These are phyloP conservation scores for Rapana venosa DNA, from an alignment of 2,888 invertebrate genomes.

Conservation along the genomic window DNA sequence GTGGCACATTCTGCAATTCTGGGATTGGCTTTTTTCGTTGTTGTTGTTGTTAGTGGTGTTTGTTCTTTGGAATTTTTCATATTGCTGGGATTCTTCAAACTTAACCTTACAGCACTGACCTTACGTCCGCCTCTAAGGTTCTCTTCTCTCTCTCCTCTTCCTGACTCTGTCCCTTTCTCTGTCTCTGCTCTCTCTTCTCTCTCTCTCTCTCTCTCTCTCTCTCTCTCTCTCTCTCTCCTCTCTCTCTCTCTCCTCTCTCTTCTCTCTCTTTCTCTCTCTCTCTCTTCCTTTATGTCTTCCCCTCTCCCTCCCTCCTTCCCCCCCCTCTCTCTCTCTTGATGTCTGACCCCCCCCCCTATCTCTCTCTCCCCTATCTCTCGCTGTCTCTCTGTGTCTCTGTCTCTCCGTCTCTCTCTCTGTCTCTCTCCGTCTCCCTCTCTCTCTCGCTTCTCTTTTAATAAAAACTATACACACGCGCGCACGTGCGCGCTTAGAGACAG, in stretches of 20 bases:
- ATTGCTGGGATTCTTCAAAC: no score
- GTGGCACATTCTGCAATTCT: no score
- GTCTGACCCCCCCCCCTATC: neutral
- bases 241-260: no score
- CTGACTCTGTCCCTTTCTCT: neutral
- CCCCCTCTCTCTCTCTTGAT: no score
- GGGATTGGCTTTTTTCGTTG: no score
- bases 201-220: no score
- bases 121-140: no score
- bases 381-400: conserved; percentile 5
- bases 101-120: no score
- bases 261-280: neutral
- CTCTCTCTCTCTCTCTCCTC: no score
- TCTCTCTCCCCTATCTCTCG: neutral
- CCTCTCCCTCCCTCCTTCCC: neutral
- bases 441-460: neutral
- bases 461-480: neutral
- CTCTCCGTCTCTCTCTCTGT: neutral
- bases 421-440: neutral
- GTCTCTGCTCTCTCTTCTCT: neutral
- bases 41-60: no score
- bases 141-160: no score
- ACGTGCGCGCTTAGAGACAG: neutral
- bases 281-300: neutral
- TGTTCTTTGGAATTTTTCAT: no score